Conservation (phyloP, 2,797 vertebrate genomes). For the Esox masquinongy region DNA sequence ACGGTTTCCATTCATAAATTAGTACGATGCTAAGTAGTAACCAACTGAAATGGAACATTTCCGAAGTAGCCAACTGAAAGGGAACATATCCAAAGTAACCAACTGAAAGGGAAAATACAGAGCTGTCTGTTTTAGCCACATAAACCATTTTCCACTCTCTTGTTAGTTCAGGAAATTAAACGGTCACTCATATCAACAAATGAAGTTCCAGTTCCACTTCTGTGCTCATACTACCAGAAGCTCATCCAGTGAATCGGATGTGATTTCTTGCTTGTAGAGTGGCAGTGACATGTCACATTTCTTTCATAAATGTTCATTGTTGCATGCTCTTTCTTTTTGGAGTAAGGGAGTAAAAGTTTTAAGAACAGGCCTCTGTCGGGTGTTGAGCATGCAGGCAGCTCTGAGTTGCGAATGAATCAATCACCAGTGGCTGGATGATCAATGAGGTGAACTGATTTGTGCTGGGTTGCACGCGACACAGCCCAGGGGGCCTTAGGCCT, state of each 20-base stretch:
- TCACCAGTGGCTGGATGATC: conserved; percentile 53
- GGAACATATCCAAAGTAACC: too few relatives aligned
- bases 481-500: background rate
- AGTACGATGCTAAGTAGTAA: too few relatives aligned
- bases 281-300: background rate
- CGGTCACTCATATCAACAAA: background rate
- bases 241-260: background rate
- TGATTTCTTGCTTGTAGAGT: background rate
- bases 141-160: too few relatives aligned
- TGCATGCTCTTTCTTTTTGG: background rate
- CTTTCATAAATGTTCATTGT: background rate
- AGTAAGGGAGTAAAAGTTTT: background rate
- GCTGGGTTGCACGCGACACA: background rate
- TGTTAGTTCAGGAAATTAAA: too few relatives aligned
- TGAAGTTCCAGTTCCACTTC: background rate
- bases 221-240: background rate
- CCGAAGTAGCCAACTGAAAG: too few relatives aligned
- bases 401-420: conserved; percentile 11
- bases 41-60: too few relatives aligned
- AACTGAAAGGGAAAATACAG: too few relatives aligned
- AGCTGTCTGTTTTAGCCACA: too few relatives aligned
- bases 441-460: conserved; percentile 28
- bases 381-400: conserved; percentile 23
- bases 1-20: too few relatives aligned
- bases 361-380: conserved; percentile 20